Base-by-base conservation (phyloP, 2,888 invertebrate species). In the Melipona bicolor region DNA sequence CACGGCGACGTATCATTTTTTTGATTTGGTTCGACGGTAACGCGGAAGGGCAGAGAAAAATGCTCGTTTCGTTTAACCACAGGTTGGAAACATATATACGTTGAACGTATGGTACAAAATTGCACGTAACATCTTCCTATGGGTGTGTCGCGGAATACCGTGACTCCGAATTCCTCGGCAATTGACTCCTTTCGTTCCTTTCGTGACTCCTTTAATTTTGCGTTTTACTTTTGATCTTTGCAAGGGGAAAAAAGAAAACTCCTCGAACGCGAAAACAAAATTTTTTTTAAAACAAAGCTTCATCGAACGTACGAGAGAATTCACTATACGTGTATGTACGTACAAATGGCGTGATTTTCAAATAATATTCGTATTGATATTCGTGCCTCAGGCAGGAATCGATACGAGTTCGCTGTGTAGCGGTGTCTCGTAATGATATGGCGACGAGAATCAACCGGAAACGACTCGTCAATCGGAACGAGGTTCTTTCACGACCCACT, bases 391-490 rank as follows among this genome's bases (percentile, higher is more conserved):
- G 56, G 49, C 54, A 75, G 54, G 43, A 82, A 86, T 84, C 84
- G 82, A 86, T 86, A 84, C 62, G 77, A 56, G 59, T 54, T 71
- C 64, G n/a, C 4, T 69, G 69, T 24, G 32, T 72, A 88, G 68
- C 84, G 82, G 83, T 74, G 65, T 87, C 83, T 72, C 81, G 68
- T 78, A 77, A 77, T 71, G 77, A 67, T 78, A 74, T 24, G 36
- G 83, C 56, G 83, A 84, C 86, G 71, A 87, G 78, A 75, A 71
- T 84, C 79, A 85, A 89, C 90, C 89, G 92, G 92, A 92, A 92
- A 85, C 88, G 84, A 78, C 80, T 84, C 88, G 87, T 85, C 91
- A 80, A 90, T 91, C 92, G 92, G 92, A 92, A 92, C 92, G 87
- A 86, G 78, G 77, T 83, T 90, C 91, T 90, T 89, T 91, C 91